A percentile compares a stretch with the other conserved stretches of the same genome.
These are phyloP conservation scores for Takifugu ocellatus DNA, from an alignment of 2,797 vertebrate species.

Conservation along the genomic window DNA sequence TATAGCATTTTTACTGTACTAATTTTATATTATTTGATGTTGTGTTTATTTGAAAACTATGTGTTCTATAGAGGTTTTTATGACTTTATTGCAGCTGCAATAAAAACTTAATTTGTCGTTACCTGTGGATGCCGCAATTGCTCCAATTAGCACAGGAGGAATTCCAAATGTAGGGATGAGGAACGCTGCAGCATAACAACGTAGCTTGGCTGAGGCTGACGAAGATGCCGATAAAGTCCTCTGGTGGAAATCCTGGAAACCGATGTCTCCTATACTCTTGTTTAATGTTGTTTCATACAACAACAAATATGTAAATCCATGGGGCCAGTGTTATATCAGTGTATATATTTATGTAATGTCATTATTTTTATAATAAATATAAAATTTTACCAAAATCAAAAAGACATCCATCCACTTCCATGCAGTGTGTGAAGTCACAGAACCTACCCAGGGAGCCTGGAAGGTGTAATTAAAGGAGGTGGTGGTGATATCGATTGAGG, in stretches of 20 bases:
- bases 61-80: too few species aligned
- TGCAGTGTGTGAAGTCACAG: slow-evolving; percentile 45
- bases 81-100: too few species aligned
- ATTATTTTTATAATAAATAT: too few species aligned
- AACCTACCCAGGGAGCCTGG: slow-evolving; percentile 73
- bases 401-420: slow-evolving; percentile 72
- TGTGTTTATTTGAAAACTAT: too few species aligned
- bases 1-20: too few species aligned
- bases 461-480: slow-evolving; percentile 64
- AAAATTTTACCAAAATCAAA: slow-evolving; percentile 38
- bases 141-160: slow-evolving; percentile 49
- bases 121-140: slow-evolving; percentile 51
- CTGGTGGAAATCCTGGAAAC: slow-evolving; percentile 47
- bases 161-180: slow-evolving; percentile 46
- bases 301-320: not conserved
- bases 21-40: too few species aligned
- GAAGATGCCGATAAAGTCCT: slow-evolving; percentile 43
- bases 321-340: not conserved
- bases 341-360: too few species aligned
- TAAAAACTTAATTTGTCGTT: too few species aligned
- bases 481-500: slow-evolving; percentile 60
- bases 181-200: slow-evolving; percentile 36
- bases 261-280: slow-evolving; percentile 33
- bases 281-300: not conserved
- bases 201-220: slow-evolving; percentile 33